Evolutionary conservation across 2,888 invertebrate genomes (phyloP).

Genomic region (Rhagium mordax): DNA sequence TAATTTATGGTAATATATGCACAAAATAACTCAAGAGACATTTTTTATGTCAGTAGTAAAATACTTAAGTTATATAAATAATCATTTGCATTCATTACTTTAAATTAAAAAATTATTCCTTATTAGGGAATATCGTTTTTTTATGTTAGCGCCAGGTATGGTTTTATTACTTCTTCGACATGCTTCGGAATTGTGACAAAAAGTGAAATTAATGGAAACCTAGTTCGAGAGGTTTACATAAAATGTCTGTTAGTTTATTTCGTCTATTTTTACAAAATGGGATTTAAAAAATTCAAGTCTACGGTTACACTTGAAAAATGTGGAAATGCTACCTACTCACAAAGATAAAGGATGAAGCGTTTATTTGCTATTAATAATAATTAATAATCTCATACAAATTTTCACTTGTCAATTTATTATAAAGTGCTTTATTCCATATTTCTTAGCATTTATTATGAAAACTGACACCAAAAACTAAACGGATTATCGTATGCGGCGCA

Average conservation of each 20-base stretch:
- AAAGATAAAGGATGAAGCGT: no score
- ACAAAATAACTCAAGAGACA: neutral
- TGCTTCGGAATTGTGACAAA: neutral
- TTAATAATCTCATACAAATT: no score
- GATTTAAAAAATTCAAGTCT: no score
- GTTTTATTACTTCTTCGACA: constrained; percentile 7
- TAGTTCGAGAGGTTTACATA: neutral
- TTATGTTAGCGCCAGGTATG: neutral
- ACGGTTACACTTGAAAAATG: no score
- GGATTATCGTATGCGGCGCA: neutral
- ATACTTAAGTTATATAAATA: neutral
- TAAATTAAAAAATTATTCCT: constrained; percentile 7
- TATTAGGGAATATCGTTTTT: neutral
- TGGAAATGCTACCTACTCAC: no score
- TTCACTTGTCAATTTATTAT: no score
- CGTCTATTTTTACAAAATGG: no score
- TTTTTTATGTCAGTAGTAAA: constrained; percentile 6
- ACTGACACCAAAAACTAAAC: no score
- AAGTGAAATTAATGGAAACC: neutral
- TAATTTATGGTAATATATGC: constrained; percentile 10
- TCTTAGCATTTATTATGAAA: no score
- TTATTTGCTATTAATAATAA: no score
- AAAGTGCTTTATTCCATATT: no score
- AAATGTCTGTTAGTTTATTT: no score
- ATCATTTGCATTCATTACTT: constrained; percentile 18